Evolutionary conservation across 2,797 vertebrate genomes (phyloP), one percentile per base, ranked within the genome.

Genomic region (Rhinophrynus dorsalis): DNA sequence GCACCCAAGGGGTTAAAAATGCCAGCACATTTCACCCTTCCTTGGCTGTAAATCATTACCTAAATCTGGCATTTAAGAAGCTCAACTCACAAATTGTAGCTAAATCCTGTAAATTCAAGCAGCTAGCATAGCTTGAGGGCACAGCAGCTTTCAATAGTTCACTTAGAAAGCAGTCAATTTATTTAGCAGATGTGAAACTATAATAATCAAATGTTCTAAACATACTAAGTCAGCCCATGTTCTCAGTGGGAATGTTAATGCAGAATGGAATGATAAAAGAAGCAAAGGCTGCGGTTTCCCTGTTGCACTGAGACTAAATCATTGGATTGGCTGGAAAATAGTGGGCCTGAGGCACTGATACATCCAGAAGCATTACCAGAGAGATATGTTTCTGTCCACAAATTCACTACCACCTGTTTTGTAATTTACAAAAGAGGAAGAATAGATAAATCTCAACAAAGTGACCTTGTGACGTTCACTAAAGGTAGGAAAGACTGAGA

Each of bases 151-250:
- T 61, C 58, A 55, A 62, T 55, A 62, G 44, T 55, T 58, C 38
- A 68, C 23, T 11, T 26, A 61, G 20, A 54, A 55, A 55, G 29
- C 58, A 70, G 67, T 70, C 50, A 24, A 70, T 62, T 55, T 62
- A 70, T 70, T 70, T 62, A 52, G 58, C 48, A 62, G 67, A 55
- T 55, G 58, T 47, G 45, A 62, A 70, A 70, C 38, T 37, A 45
- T 62, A 55, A 62, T 62, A 70, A 45, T 70, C 48, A 62, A 62
- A 70, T 62, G 35, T 56, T 55, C 52, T 54, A 40, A 52, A 54
- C 37, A 67, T 55, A 69, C 24, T 18, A 60, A 60, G 24, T 33
- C 67, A 60, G 35, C 59, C 44, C 45, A 42, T 54, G 44, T 68
- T 33, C 44, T 30, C 58, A 33, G 18, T 48, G 24, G n/a, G 38